Conservation (phyloP, 2,797 vertebrate genomes). For the Odontamblyopus lacepedii region DNA sequence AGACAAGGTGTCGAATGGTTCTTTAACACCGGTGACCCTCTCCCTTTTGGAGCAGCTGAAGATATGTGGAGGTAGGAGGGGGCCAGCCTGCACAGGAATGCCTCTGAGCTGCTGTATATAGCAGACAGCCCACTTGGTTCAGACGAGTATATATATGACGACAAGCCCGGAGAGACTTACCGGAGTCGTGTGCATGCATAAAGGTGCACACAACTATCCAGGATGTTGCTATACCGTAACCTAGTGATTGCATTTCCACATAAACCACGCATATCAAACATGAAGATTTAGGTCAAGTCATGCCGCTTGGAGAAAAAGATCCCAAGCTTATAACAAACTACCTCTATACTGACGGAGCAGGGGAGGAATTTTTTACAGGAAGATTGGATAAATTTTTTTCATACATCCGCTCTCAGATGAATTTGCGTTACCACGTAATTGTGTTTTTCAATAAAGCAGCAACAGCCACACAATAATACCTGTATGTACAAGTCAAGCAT, state of each 20-base stretch:
- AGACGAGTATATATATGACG: constrained; percentile 41
- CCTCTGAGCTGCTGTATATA: constrained; percentile 46
- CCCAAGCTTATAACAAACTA: constrained; percentile 48
- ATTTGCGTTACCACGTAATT: constrained; percentile 29
- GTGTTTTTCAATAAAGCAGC: constrained; percentile 40
- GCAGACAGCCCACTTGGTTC: constrained; percentile 48
- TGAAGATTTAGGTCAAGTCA: constrained; percentile 67
- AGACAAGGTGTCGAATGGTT: constrained; percentile 40
- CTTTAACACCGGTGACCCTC: constrained; percentile 46
- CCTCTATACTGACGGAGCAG: constrained; percentile 34
- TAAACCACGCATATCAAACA: constrained; percentile 48
- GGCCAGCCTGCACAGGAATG: constrained; percentile 54
- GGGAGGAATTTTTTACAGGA: constrained; percentile 32
- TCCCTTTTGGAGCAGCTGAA: constrained; percentile 51
- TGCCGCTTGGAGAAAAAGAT: constrained; percentile 57
- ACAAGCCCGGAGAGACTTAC: constrained; percentile 46
- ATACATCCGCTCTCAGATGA: constrained; percentile 31
- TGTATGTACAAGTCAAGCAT: constrained; percentile 28
- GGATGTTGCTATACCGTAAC: constrained; percentile 28
- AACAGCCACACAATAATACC: constrained; percentile 5
- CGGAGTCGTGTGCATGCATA: constrained; percentile 27
- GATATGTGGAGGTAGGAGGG: constrained; percentile 50
- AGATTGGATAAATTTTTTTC: constrained; percentile 41
- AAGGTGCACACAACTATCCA: constrained; percentile 44
- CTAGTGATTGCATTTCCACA: constrained; percentile 49